Evolutionary conservation across 2,888 invertebrate genomes (phyloP).

Genomic region (Epinotia ramella): DNA sequence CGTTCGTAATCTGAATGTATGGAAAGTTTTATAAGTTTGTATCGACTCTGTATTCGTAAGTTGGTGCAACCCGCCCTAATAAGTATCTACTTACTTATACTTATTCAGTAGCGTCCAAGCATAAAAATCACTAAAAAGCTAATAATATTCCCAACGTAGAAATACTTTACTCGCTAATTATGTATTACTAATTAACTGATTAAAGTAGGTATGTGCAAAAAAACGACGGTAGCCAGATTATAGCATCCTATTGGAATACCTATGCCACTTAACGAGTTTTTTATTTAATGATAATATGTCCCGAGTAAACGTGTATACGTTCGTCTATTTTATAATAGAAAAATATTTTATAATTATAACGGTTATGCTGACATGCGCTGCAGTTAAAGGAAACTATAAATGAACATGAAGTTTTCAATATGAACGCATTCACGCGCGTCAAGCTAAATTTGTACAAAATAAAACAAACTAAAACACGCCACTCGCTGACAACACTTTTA

Average conservation of each 20-base stretch:
- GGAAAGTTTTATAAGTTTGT: too few species aligned
- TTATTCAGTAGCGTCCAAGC: neutral
- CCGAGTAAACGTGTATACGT: too few species aligned
- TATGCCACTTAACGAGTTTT: neutral
- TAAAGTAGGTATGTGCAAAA: neutral
- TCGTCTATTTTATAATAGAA: too few species aligned
- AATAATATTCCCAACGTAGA: neutral
- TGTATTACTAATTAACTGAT: neutral
- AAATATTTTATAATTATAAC: too few species aligned
- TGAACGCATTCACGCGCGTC: conserved; percentile 2
- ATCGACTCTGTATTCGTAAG: too few species aligned
- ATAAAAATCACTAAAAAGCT: neutral
- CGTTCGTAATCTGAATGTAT: too few species aligned
- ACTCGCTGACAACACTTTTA: conserved; percentile 44
- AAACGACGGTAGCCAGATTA: neutral
- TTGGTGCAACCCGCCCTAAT: too few species aligned
- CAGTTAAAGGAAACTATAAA: neutral
- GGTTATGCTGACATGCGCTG: neutral
- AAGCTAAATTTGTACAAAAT: conserved; percentile 27
- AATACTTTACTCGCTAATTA: neutral
- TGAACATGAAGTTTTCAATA: neutral
- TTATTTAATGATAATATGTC: too few species aligned
- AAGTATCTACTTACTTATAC: too few species aligned
- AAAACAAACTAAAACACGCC: conserved; percentile 31
- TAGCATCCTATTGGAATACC: conserved; percentile 2